phyloP scores from a whole-genome alignment of 2,113 vertebrate genomes.

The Syrmaticus mikado region DNA sequence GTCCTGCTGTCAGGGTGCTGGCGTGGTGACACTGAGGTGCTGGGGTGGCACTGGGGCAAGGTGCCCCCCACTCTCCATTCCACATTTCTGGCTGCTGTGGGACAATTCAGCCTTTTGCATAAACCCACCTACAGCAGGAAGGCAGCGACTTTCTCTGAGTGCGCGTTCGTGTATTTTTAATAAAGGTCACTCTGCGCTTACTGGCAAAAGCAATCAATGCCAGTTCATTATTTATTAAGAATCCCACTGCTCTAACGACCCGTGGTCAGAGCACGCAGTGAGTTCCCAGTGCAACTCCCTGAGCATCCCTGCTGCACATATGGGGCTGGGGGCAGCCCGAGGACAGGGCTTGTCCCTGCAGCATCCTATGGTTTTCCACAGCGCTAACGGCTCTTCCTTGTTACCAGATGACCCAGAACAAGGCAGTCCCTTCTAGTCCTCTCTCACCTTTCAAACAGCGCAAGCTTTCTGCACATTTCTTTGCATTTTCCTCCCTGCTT shows the following conservation, averaged over 20 bases:
- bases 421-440: neutral
- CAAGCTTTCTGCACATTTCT: neutral
- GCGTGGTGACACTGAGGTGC: neutral
- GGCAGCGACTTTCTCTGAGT: slow-evolving; percentile 38
- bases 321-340: neutral
- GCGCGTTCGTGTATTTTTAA: slow-evolving; percentile 68
- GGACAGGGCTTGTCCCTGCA: neutral
- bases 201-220: slow-evolving; percentile 65
- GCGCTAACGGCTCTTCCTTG: neutral
- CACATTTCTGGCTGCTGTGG: neutral
- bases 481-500: neutral
- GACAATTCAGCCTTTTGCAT: slow-evolving; percentile 15
- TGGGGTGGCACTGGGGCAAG: accelerated
- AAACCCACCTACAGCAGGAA: slow-evolving; percentile 18
- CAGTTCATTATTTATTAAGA: slow-evolving; percentile 68
- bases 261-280: neutral
- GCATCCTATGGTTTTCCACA: neutral
- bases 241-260: slow-evolving; percentile 38
- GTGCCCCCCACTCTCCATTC: neutral
- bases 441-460: neutral
- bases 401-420: neutral
- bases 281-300: neutral
- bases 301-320: neutral
- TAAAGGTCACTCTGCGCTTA: slow-evolving; percentile 70
- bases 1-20: neutral